Conservation (phyloP, 2,888 invertebrate species). For the Cheilosia urbana region DNA sequence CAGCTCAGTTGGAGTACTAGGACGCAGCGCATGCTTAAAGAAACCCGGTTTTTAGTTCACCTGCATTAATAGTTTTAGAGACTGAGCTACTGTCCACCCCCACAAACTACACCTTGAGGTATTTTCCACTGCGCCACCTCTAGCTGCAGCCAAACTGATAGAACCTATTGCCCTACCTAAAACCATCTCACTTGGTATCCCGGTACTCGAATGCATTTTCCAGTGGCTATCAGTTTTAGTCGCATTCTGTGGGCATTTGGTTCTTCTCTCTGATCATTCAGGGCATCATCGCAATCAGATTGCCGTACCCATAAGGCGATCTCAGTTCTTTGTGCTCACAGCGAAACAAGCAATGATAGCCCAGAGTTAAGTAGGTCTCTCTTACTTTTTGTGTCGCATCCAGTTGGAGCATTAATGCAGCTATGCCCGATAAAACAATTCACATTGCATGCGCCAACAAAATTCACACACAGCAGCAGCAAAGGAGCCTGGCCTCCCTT, state of each 20-base stretch:
- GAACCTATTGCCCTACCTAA: too few relatives aligned
- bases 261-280: slow-evolving; percentile 23
- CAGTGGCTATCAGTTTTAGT: neutral
- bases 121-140: too few relatives aligned
- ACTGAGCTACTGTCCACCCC: too few relatives aligned
- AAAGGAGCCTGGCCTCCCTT: slow-evolving; percentile 43
- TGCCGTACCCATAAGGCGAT: slow-evolving; percentile 47
- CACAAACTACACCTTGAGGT: too few relatives aligned
- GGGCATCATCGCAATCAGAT: slow-evolving; percentile 51
- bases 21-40: too few relatives aligned
- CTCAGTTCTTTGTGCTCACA: slow-evolving; percentile 34
- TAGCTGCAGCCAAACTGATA: too few relatives aligned
- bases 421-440: slow-evolving; percentile 38
- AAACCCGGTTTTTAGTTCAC: too few relatives aligned
- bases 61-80: too few relatives aligned
- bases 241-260: neutral
- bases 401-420: slow-evolving; percentile 58
- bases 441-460: slow-evolving; percentile 48
- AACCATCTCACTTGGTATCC: too few relatives aligned
- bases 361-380: slow-evolving; percentile 61
- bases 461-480: slow-evolving; percentile 32
- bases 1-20: too few relatives aligned
- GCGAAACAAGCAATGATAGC: slow-evolving; percentile 39
- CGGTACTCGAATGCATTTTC: too few relatives aligned
- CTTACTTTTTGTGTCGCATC: slow-evolving; percentile 53